Conservation (phyloP, 1,140 invertebrate species). For the Dufourea novaeangliae region DNA sequence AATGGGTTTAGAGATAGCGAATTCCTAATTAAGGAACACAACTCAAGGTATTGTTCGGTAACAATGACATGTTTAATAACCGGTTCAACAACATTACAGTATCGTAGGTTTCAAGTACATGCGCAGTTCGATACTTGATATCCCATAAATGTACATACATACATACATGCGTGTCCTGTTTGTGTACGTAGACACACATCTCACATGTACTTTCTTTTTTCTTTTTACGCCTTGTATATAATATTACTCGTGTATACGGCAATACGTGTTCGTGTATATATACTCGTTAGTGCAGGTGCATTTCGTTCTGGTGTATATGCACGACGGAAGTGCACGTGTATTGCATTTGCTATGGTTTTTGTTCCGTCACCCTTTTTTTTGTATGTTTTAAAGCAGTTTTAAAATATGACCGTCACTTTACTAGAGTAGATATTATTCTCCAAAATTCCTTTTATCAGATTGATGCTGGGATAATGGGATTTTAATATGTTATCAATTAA, state of each 20-base stretch:
- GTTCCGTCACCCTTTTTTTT: background rate
- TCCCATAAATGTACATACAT: conserved; percentile 79
- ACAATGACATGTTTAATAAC: conserved; percentile 83
- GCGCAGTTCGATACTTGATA: conserved; percentile 74
- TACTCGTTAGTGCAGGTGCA: conserved; percentile 25
- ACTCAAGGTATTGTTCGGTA: conserved; percentile 76
- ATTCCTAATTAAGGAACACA: conserved; percentile 46
- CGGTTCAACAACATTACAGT: conserved; percentile 81
- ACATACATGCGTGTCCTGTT: conserved; percentile 73
- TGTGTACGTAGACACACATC: conserved; percentile 45
- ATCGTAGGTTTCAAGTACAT: conserved; percentile 77
- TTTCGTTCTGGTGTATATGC: conserved; percentile 22
- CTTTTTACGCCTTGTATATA: background rate
- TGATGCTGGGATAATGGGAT: conserved; percentile 22
- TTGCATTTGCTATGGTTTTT: conserved; percentile 40
- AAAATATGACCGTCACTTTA: conserved; percentile 14
- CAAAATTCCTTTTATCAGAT: conserved; percentile 2
- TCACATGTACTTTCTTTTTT: conserved; percentile 15
- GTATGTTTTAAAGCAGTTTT: conserved; percentile 18
- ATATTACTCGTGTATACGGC: conserved; percentile 53
- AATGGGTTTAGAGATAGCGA: too few species aligned
- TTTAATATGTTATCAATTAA: background rate
- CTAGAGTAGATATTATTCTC: conserved; percentile 32
- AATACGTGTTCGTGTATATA: conserved; percentile 46
- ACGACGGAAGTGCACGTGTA: conserved; percentile 41